A percentile compares a stretch with the other conserved stretches of the same genome.
Evolutionary conservation across 2,113 vertebrate genomes (phyloP).

Genomic region (Columbina picui): DNA sequence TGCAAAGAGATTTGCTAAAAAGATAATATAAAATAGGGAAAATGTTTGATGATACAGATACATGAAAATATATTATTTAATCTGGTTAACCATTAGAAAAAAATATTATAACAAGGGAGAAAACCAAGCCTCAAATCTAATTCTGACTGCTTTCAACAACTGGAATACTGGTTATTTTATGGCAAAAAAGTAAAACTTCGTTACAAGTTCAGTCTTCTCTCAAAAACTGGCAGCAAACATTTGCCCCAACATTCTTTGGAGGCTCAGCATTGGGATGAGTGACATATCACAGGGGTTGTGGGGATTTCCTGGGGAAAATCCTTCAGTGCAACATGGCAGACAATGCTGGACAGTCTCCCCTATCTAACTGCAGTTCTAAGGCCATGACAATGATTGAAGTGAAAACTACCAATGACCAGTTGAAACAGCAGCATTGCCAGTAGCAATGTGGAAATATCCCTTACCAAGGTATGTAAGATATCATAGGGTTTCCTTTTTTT

Average conservation of each 20-base stretch:
- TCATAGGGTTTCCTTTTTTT: background rate
- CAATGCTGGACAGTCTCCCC: background rate
- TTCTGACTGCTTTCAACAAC: background rate
- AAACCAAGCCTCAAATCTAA: background rate
- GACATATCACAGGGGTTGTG: background rate
- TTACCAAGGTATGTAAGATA: background rate
- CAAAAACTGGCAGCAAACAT: background rate
- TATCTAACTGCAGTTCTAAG: background rate
- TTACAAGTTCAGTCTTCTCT: background rate
- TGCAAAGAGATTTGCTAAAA: background rate
- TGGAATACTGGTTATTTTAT: background rate
- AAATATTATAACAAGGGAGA: background rate
- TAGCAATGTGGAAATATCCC: background rate
- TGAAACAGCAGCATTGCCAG: background rate
- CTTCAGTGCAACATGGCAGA: background rate
- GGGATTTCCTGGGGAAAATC: background rate
- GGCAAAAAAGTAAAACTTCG: background rate
- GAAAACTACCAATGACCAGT: background rate
- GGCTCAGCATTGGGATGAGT: background rate
- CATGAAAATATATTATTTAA: background rate
- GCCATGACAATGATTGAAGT: background rate
- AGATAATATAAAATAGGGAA: background rate
- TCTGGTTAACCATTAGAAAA: background rate
- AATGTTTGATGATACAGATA: background rate
- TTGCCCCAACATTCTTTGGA: background rate